Base-by-base conservation (phyloP, 2,113 vertebrate species). In the Benitochromis conjunctus region DNA sequence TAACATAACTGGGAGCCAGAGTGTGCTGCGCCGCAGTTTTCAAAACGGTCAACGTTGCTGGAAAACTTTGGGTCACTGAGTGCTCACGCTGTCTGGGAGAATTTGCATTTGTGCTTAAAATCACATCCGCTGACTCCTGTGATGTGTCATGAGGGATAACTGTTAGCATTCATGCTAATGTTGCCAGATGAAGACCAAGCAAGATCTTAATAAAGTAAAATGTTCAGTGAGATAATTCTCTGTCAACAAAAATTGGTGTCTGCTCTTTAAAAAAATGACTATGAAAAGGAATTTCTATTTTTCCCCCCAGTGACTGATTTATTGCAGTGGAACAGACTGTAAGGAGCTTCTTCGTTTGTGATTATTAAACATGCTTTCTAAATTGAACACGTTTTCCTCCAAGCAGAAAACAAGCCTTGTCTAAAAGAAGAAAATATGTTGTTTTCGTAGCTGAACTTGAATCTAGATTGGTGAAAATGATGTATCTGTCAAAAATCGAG, bases 111-210 rank as follows among this genome's bases (percentile, higher is more conserved):
- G 48, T 69, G 81, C 64, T 86, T 69, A 43, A 89, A 84, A 82
- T 64, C 26, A 66, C 3, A 51, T 89, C 80, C 18, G 14, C 69
- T 64, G 76, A 91, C 60, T 83, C 69, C 9, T 48, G 48, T 24
- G 66, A 88, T 89, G 81, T 54, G 79, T 83, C 77, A 78, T 26
- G 21, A 76, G 51, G 43, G 69, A 77, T 58, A 71, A 55, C 18
- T 77, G 66, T 85, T 85, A 71, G 91, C 87, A 66, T 82, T 86
- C 84, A 85, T 88, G 84, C 77, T 57, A 83, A 92, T 88, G 66
- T 79, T 87, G 82, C 6, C 3, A 78, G 48, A 71, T 60, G 34
- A 64, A 55, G 36, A 56, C 71, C 69, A 81, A 21, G 29, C 76
- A 81, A 31, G 14, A 55, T 79, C 7, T 86, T 76, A 84, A 82